Percentiles rank a stretch among this genome's conserved stretches.
Conservation (phyloP, 1,140 invertebrate species). For the Apocrypta bakeri region DNA sequence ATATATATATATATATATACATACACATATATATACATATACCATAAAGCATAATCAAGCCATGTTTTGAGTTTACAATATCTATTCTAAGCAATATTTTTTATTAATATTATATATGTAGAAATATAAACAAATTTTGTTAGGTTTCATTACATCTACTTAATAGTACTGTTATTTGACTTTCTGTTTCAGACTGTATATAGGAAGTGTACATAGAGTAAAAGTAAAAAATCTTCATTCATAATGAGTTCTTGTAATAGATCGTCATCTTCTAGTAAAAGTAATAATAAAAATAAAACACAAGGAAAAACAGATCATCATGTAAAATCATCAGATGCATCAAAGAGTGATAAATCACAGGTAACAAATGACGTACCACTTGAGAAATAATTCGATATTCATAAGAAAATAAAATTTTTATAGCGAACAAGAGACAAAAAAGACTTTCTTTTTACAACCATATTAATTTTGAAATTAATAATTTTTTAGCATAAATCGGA, state of each 20-base stretch:
- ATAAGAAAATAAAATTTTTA: background rate
- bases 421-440: too few species aligned
- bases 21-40: too few species aligned
- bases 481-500: conserved; percentile 62
- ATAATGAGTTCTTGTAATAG: conserved; percentile 72
- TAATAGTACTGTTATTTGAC: conserved; percentile 1
- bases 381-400: too few species aligned
- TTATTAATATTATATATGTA: too few species aligned
- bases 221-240: conserved; percentile 68
- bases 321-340: conserved; percentile 69
- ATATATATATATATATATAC: too few species aligned
- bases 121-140: too few species aligned
- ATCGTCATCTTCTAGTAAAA: conserved; percentile 70
- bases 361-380: too few species aligned
- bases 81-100: too few species aligned
- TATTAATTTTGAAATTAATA: background rate
- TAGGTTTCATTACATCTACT: too few species aligned
- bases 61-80: too few species aligned
- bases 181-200: conserved; percentile 74
- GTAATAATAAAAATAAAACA: conserved; percentile 69
- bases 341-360: conserved; percentile 72
- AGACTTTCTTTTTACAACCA: too few species aligned
- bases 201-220: conserved; percentile 75
- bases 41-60: too few species aligned
- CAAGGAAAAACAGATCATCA: conserved; percentile 72